Conservation (phyloP, 2,888 invertebrate genomes). For the Eristalinus aeneus region DNA sequence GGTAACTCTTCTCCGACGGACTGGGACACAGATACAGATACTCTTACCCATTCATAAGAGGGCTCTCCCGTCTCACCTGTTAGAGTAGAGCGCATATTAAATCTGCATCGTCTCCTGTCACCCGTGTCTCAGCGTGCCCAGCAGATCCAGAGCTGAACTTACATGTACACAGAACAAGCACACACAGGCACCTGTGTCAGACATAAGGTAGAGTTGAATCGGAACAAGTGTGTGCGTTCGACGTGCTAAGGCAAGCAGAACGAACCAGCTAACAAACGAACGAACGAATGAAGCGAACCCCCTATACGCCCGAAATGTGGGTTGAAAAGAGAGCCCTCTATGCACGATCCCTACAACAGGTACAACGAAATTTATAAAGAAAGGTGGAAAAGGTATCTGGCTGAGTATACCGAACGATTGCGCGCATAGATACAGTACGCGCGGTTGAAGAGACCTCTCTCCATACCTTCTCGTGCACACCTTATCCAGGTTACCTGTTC, state of each 20-base stretch:
- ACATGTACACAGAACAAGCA: not conserved
- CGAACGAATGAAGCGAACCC: slow-evolving; percentile 5
- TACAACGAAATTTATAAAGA: slow-evolving; percentile 69
- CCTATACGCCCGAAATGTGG: slow-evolving; percentile 43
- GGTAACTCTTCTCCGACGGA: slow-evolving; percentile 49
- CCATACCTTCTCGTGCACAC: slow-evolving; percentile 58
- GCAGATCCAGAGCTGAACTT: not conserved
- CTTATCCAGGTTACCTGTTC: slow-evolving; percentile 71
- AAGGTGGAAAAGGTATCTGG: slow-evolving; percentile 68
- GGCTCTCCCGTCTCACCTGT: slow-evolving; percentile 64
- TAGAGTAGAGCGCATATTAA: slow-evolving; percentile 36
- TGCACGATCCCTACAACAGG: slow-evolving; percentile 65
- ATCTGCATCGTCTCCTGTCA: not conserved
- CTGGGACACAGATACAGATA: slow-evolving; percentile 27
- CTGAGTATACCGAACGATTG: slow-evolving; percentile 67
- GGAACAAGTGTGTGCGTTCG: slow-evolving; percentile 64
- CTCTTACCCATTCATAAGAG: slow-evolving; percentile 64
- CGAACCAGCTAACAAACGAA: slow-evolving; percentile 4
- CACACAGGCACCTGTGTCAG: slow-evolving; percentile 45
- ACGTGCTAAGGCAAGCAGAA: slow-evolving; percentile 67
- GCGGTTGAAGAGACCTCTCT: slow-evolving; percentile 60
- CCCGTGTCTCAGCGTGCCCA: not conserved
- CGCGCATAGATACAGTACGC: slow-evolving; percentile 66
- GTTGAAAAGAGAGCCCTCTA: slow-evolving; percentile 68
- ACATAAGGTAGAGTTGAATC: slow-evolving; percentile 49